Evolutionary conservation across 1,140 invertebrate genomes (phyloP).

Genomic region (Drosophila serrata): DNA sequence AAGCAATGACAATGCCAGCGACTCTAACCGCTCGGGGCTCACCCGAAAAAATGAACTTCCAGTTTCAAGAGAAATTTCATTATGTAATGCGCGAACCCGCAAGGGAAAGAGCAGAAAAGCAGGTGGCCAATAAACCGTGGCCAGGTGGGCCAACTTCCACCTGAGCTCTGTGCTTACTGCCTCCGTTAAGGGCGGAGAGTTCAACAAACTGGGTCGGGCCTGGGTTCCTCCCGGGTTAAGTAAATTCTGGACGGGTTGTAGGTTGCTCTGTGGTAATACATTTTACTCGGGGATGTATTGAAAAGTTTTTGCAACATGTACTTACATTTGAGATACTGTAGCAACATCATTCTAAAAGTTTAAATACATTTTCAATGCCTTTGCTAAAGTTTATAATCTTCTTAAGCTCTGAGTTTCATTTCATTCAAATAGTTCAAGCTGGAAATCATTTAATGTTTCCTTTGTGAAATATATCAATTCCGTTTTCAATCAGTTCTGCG

Average conservation of each 20-base stretch:
- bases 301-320: slow-evolving; percentile 1
- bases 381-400: not conserved
- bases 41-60: slow-evolving; percentile 43
- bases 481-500: not conserved
- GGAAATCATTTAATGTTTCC: not conserved
- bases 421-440: not conserved
- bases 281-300: not conserved
- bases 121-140: slow-evolving; percentile 31
- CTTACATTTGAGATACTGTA: not conserved
- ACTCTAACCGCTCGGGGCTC: slow-evolving; percentile 21
- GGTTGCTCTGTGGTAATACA: not conserved
- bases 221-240: not conserved
- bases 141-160: slow-evolving; percentile 23
- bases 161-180: slow-evolving; percentile 4
- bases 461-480: not conserved
- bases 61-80: slow-evolving; percentile 50
- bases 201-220: slow-evolving; percentile 37
- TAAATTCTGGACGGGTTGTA: not conserved
- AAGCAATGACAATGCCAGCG: slow-evolving; percentile 45
- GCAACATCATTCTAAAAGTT: not conserved
- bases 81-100: slow-evolving; percentile 32
- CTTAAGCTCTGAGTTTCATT: not conserved
- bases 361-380: not conserved
- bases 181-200: slow-evolving; percentile 6
- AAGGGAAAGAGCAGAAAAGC: not conserved